phyloP scores from a whole-genome alignment of 2,888 invertebrate genomes.

The Empis livida region DNA sequence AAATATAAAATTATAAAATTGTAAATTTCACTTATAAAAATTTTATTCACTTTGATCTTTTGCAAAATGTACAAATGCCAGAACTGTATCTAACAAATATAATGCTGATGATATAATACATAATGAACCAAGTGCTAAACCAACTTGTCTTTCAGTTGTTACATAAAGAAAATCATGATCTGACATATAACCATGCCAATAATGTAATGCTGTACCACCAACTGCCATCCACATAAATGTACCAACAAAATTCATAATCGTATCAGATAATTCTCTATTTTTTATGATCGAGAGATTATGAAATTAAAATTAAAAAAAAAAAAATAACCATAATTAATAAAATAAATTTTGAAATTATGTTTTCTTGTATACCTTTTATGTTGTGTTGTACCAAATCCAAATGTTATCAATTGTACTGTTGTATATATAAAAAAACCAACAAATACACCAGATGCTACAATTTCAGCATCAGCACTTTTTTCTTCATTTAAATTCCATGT shows the following conservation, averaged over 20 bases:
- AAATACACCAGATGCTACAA: constrained; percentile 75
- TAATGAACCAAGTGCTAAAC: constrained; percentile 65
- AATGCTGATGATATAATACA: constrained; percentile 69
- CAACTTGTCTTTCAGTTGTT: constrained; percentile 65
- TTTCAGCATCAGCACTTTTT: constrained; percentile 77
- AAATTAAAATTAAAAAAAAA: constrained; percentile 1
- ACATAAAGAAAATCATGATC: constrained; percentile 64
- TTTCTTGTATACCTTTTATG: constrained; percentile 67
- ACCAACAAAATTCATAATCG: constrained; percentile 78
- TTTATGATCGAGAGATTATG: no score
- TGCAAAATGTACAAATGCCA: constrained; percentile 60
- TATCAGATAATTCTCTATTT: constrained; percentile 58
- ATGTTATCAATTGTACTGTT: constrained; percentile 58
- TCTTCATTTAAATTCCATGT: constrained; percentile 85
- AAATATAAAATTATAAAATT: no score
- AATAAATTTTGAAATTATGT: not conserved
- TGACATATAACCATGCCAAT: constrained; percentile 76
- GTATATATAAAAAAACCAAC: constrained; percentile 81
- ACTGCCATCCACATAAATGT: constrained; percentile 75
- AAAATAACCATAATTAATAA: not conserved
- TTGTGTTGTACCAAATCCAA: constrained; percentile 61
- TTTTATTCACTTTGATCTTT: constrained; percentile 39
- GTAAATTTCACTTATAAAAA: not conserved
- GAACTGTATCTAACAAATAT: constrained; percentile 65
- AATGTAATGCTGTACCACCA: constrained; percentile 75